Conservation (phyloP, 2,888 invertebrate genomes). For the Odontothrips loti region DNA sequence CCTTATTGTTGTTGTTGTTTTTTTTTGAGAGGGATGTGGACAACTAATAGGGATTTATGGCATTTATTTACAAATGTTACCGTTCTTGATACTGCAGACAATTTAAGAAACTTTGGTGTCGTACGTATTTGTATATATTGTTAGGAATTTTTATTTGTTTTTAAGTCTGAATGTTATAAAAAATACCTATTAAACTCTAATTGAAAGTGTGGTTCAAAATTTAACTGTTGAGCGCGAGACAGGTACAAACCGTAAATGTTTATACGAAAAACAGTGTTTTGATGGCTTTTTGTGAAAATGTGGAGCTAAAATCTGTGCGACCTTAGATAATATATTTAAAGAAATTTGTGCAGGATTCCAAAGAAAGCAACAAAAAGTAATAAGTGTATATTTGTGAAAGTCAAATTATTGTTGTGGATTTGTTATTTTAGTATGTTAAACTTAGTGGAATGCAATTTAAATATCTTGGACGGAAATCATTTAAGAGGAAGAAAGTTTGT, state of each 20-base stretch:
- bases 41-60: slow-evolving; percentile 26
- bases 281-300: background rate
- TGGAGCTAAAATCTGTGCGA: slow-evolving; percentile 12
- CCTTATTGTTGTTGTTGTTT: slow-evolving; percentile 12
- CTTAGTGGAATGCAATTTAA: slow-evolving; percentile 25
- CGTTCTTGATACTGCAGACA: slow-evolving; percentile 24
- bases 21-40: slow-evolving; percentile 1
- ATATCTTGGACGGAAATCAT: slow-evolving; percentile 22
- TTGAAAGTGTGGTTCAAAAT: slow-evolving; percentile 20
- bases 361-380: slow-evolving; percentile 27
- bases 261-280: background rate
- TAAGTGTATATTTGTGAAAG: slow-evolving; percentile 23
- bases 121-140: slow-evolving; percentile 25
- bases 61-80: slow-evolving; percentile 23
- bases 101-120: slow-evolving; percentile 9
- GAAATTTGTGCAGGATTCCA: slow-evolving; percentile 20
- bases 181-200: slow-evolving; percentile 24
- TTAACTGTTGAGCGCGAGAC: slow-evolving; percentile 6
- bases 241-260: slow-evolving; percentile 23
- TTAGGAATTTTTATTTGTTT: slow-evolving; percentile 25
- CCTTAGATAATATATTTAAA: slow-evolving; percentile 12
- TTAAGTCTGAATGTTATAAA: slow-evolving; percentile 21
- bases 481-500: background rate
- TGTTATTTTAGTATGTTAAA: slow-evolving; percentile 19
- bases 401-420: slow-evolving; percentile 25